Evolutionary conservation across 2,113 vertebrate genomes (phyloP).

Genomic region (Ctenomys sociabilis): DNA sequence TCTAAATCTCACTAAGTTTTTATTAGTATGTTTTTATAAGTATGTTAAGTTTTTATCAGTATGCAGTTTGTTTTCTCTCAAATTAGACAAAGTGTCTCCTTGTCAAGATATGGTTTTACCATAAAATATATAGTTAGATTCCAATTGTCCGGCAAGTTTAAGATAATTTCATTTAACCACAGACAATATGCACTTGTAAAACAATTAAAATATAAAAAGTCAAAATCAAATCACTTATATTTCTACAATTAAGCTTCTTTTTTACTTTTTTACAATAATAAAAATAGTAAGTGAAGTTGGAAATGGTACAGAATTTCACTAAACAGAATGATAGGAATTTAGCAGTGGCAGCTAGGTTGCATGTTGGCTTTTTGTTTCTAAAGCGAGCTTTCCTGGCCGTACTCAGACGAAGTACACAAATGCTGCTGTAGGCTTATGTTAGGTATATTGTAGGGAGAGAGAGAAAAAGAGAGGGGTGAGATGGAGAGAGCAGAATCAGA

Average conservation of each 20-base stretch:
- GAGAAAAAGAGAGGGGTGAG: too few species aligned
- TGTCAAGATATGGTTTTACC: not conserved
- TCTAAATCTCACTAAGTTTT: not conserved
- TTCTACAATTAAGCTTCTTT: not conserved
- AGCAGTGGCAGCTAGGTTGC: too few species aligned
- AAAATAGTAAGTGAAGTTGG: too few species aligned
- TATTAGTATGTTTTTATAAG: too few species aligned
- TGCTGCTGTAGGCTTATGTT: not conserved
- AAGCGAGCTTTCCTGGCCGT: not conserved
- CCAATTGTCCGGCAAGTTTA: not conserved
- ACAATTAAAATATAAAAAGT: not conserved
- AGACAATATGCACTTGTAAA: not conserved
- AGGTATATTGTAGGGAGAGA: not conserved
- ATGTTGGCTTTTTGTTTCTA: not conserved
- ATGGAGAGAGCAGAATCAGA: not conserved
- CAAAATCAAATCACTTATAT: not conserved
- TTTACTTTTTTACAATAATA: not conserved
- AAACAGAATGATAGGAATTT: too few species aligned
- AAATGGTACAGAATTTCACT: too few species aligned
- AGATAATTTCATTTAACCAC: not conserved
- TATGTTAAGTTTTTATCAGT: constrained; percentile 23
- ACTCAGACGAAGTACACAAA: not conserved
- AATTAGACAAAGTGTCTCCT: not conserved
- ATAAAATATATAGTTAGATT: not conserved
- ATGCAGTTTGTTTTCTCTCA: not conserved